Evolutionary conservation across 2,113 vertebrate genomes (phyloP), one percentile per base, ranked within the genome.

Genomic region (Eclectus roratus): DNA sequence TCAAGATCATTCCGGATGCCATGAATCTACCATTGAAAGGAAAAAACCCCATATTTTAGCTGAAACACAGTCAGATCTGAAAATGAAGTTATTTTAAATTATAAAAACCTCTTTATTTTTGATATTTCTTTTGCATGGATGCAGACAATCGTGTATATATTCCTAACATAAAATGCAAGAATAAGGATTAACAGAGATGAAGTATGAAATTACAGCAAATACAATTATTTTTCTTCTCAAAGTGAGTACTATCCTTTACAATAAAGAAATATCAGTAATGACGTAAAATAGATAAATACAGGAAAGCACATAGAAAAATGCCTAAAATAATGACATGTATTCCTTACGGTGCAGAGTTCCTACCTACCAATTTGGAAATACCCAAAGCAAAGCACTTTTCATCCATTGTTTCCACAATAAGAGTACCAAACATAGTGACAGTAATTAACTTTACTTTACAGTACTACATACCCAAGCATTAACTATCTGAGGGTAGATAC

Each of bases 1-100:
- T 98, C 97, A 43, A 98, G 84, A 79, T 98, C 97, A 60, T 35
- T 97, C 85, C 49, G 94, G 31, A 98, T 88, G 64, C 77, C 94
- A n/a, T 95, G 90, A 65, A 98, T 94, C 98, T 98, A 90, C 35
- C 88, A 72, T 93, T 95, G 80, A 19, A 66, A 93, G 52, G 66
- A 56, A 71, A 80, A 73, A 9, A 3, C 3, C 53, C 1, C 31
- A 19, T 1, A 44, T 78, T 88, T 91, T 53, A 85, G 44, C 39
- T 72, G 63, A 55, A 80, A 39, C 17, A 43, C 71, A 47, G 39
- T n/a, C 28, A 65, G 64, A 65, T 16, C 55, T 27, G 37, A 61
- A 55, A 14, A 89, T 50, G 9, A 52, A 3, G 23, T 7, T 58
- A 44, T 39, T 65, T 80, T 61, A 43, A 56, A 80, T 65, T 50